Evolutionary conservation across 2,797 vertebrate genomes (phyloP), one percentile per base, ranked within the genome.

Genomic region (Gallinago nigripennis): DNA sequence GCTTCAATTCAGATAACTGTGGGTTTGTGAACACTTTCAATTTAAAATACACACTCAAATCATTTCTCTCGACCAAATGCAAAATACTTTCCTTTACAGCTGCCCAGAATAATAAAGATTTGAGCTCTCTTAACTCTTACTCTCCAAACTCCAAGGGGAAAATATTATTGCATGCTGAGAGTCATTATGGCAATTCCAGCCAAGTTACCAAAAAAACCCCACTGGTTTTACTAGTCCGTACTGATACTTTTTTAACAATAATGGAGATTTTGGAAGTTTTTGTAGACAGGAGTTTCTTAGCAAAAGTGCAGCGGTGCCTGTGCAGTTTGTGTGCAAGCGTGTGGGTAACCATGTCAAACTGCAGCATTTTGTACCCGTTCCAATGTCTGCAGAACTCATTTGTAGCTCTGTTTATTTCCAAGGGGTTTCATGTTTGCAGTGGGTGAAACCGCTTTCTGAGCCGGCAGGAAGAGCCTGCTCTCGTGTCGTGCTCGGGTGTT

Each of bases 81-180:
- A 94, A 82, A 97, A 95, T 86, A 93, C 86, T 84, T 92, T 86
- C 76, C 85, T 92, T 92, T 81, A 54, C 35, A 77, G 71, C 60
- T 92, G 92, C 90, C 95, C 91, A 90, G 77, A 94, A 87, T 90
- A 95, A 94, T 81, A 96, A 58, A 93, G 85, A 90, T 83, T 89
- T 87, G 86, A 95, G 83, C 84, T 92, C 78, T 90, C 88, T 94
- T 91, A 95, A 92, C 72, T 95, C 86, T 90, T 71, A 90, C 39
- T 91, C 89, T 96, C 65, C 92, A 81, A 87, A 92, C 64, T 93
- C 84, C 82, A 84, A 94, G 72, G 73, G 90, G 89, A 93, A 96
- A 97, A 94, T 95, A 71, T 94, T 95, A 85, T 57, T 94, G 71
- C 81, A 90, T 19, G 56, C 73, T 57, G 63, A 89, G 57, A 95